Evolutionary conservation across 2,888 invertebrate species (phyloP).

Genomic region (Willowsia nigromaculata): DNA sequence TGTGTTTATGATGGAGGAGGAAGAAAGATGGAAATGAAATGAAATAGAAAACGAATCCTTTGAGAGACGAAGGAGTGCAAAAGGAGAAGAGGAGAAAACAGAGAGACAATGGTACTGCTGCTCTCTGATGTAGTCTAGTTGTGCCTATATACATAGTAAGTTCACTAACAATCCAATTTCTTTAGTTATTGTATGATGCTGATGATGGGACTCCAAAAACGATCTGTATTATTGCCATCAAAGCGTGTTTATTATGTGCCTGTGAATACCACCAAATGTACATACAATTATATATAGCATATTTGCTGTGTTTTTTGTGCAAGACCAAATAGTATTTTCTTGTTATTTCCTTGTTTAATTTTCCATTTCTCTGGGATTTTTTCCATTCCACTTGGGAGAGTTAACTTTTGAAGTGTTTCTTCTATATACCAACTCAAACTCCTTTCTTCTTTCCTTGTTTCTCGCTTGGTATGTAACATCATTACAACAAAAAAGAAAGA

Average conservation of each 20-base stretch:
- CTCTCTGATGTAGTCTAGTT: slow-evolving; percentile 8
- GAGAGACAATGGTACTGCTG: slow-evolving; percentile 16
- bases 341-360: slow-evolving; percentile 67
- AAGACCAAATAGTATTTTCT: slow-evolving; percentile 36
- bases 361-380: slow-evolving; percentile 65
- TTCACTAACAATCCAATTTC: slow-evolving; percentile 68
- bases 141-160: slow-evolving; percentile 8
- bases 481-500: slow-evolving; percentile 12
- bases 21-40: slow-evolving; percentile 34
- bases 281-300: not conserved
- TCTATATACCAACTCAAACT: not conserved
- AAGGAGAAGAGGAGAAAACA: not conserved
- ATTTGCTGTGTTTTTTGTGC: not conserved
- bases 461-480: slow-evolving; percentile 26
- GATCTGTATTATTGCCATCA: slow-evolving; percentile 58
- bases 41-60: slow-evolving; percentile 44
- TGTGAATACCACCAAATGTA: not conserved
- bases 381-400: slow-evolving; percentile 56
- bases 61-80: slow-evolving; percentile 30
- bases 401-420: slow-evolving; percentile 60
- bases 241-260: slow-evolving; percentile 49
- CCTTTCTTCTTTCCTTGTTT: slow-evolving; percentile 35
- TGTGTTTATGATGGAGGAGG: slow-evolving; percentile 44
- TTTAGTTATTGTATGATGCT: slow-evolving; percentile 34
- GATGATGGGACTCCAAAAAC: slow-evolving; percentile 30